These are phyloP conservation scores for Lamellibrachia luymesi DNA, from an alignment of 1,140 invertebrate genomes.

Conservation along the genomic window DNA sequence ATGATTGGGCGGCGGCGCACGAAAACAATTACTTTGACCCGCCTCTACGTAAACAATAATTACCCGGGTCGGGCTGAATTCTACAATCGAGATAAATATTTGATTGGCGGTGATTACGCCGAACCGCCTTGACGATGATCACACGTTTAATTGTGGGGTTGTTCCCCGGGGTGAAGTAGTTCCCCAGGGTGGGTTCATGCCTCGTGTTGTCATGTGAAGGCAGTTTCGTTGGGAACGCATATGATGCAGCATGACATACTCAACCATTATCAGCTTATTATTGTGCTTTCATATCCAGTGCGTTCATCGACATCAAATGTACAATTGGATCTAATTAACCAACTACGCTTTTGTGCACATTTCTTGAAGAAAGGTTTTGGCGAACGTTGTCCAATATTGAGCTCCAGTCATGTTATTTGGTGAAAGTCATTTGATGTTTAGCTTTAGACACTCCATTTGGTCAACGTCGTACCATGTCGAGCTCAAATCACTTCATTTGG, in stretches of 20 bases:
- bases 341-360: background rate
- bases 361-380: background rate
- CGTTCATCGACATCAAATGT: background rate
- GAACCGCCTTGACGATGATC: background rate
- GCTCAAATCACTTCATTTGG: too few species aligned
- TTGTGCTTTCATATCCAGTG: background rate
- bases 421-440: too few species aligned
- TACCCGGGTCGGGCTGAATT: background rate
- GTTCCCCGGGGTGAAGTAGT: background rate
- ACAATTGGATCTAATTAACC: background rate
- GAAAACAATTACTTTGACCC: slow-evolving; percentile 1
- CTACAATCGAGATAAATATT: background rate
- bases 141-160: background rate
- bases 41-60: background rate
- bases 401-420: background rate
- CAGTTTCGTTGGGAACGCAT: background rate
- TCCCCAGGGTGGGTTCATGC: too few species aligned
- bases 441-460: too few species aligned
- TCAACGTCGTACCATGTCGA: too few species aligned
- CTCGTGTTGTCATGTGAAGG: background rate
- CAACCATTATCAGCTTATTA: background rate
- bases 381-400: background rate
- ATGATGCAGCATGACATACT: background rate
- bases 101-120: background rate
- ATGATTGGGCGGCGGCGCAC: background rate